phyloP scores from a whole-genome alignment of 2,888 invertebrate genomes.

The Steinernema carpocapsae region DNA sequence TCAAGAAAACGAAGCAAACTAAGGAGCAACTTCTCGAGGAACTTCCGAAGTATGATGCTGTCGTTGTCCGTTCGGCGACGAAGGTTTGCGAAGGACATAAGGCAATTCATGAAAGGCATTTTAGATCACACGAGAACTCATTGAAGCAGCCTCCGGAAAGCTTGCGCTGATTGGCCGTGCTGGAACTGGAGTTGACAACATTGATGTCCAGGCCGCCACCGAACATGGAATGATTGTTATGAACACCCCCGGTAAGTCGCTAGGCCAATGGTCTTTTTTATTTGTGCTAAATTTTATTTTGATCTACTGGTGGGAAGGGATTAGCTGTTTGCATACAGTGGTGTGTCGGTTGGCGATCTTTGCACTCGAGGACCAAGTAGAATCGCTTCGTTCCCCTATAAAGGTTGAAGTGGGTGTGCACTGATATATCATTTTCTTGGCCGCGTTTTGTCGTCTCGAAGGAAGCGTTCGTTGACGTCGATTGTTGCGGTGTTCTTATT shows the following conservation, averaged over 20 bases:
- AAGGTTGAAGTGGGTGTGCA: slow-evolving; percentile 18
- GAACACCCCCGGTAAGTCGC: slow-evolving; percentile 73
- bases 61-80: slow-evolving; percentile 64
- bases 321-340: too few relatives aligned
- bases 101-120: slow-evolving; percentile 76
- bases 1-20: slow-evolving; percentile 59
- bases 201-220: slow-evolving; percentile 86
- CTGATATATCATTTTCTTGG: slow-evolving; percentile 20
- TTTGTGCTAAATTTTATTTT: too few relatives aligned
- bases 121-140: slow-evolving; percentile 76
- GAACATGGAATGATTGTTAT: slow-evolving; percentile 85
- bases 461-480: background rate
- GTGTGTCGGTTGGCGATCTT: background rate
- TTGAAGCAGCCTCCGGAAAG: slow-evolving; percentile 75
- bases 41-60: slow-evolving; percentile 62
- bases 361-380: slow-evolving; percentile 10
- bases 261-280: background rate
- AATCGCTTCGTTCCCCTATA: background rate
- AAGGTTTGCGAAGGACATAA: slow-evolving; percentile 47
- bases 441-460: background rate
- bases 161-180: slow-evolving; percentile 90
- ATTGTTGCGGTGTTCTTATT: background rate
- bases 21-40: slow-evolving; percentile 56
- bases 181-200: slow-evolving; percentile 98
- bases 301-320: too few relatives aligned